Evolutionary conservation across 2,113 vertebrate genomes (phyloP), one percentile per base, ranked within the genome.

Genomic region (Epinephelus cyanopodus): DNA sequence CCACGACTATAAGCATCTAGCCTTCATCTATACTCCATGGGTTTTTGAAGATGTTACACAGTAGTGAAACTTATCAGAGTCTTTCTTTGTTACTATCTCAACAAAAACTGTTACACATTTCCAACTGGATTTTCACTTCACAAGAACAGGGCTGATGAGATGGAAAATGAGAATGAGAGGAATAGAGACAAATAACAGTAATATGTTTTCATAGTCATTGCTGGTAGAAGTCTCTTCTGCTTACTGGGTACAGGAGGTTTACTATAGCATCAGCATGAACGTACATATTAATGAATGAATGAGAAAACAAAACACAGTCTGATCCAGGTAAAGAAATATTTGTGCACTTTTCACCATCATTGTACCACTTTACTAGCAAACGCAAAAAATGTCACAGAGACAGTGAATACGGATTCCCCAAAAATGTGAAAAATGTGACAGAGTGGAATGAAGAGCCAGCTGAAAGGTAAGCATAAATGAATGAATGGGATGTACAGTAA

Each of bases 71-170:
- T 50, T 29, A 47, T 6, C n/a, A 1, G 52, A 19, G 19, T 37
- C 3, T n/a, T 71, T 66, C 23, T 71, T 0, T 56, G 25, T 52
- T 72, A 25, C 21, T 54, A 6, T 71, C 50, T 72, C 37, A 23
- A 66, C 61, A 78, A 63, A 78, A 60, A 53, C 3, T 65, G 37
- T 60, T n/a, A 56, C 63, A 42, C 45, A 60, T 58, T 42, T 54
- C n/a, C 15, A 47, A 27, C 6, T 63, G 14, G 15, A 17, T 58
- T 56, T 71, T 57, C 29, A 37, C 18, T n/a, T n/a, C n/a, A n/a
- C n/a, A n/a, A n/a, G 18, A 62, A 65, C 4, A 21, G 13, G 21
- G 72, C 14, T 54, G 37, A 80, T 54, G 67, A 58, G 57, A 74
- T 37, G 64, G 66, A 63, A 73, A 47, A 15, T 19, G 25, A 73